A percentile compares a stretch with the other conserved stretches of the same genome.
Conservation (phyloP, 35 echinoderm and acorn worm species). For the Apostichopus parvimensis region DNA sequence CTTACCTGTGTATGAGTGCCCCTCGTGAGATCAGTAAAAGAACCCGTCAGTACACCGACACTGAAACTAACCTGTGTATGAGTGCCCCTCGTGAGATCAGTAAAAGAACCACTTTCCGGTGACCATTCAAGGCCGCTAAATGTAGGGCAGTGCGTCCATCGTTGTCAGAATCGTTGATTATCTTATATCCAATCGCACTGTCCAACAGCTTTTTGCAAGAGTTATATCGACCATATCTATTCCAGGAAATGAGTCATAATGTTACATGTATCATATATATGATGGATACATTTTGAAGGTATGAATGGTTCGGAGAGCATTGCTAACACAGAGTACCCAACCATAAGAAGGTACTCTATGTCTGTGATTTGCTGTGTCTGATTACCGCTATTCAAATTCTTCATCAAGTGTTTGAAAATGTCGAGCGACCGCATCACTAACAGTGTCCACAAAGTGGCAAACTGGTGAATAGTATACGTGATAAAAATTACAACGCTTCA, state of each 20-base stretch:
- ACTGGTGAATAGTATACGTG: too few relatives aligned
- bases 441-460: too few relatives aligned
- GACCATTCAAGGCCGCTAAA: slow-evolving; percentile 77
- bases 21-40: slow-evolving; percentile 67
- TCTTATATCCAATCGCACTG: slow-evolving; percentile 76
- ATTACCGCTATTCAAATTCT: too few relatives aligned
- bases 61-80: slow-evolving; percentile 67
- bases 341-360: too few relatives aligned
- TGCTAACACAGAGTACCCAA: too few relatives aligned
- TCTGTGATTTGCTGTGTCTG: too few relatives aligned
- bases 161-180: slow-evolving; percentile 83
- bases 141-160: slow-evolving; percentile 83
- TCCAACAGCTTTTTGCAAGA: slow-evolving; percentile 79
- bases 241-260: not conserved
- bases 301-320: too few relatives aligned
- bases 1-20: slow-evolving; percentile 79
- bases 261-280: too few relatives aligned
- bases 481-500: too few relatives aligned
- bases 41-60: not conserved
- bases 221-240: slow-evolving; percentile 85
- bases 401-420: too few relatives aligned
- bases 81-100: slow-evolving; percentile 72
- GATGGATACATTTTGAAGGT: too few relatives aligned
- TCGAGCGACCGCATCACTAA: too few relatives aligned
- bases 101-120: slow-evolving; percentile 75